A percentile compares a stretch with the other conserved stretches of the same genome.
Evolutionary conservation across 2,113 vertebrate species (phyloP).

Genomic region (Labeo catla): DNA sequence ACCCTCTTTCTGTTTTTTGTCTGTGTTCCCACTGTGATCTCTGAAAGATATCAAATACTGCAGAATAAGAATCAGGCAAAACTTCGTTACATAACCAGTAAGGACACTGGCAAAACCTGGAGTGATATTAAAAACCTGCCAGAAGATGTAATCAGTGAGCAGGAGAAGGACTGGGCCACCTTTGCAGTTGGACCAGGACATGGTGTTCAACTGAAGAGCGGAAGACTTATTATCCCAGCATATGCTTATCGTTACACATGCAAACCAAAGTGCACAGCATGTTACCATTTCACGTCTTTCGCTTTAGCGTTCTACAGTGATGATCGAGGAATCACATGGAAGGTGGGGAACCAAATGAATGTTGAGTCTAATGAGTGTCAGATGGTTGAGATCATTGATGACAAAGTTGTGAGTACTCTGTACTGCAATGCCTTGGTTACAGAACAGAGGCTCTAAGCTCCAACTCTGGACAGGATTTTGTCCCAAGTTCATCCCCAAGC

Average conservation of each 20-base stretch:
- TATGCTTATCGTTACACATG: slow-evolving; percentile 49
- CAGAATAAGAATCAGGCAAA: slow-evolving; percentile 74
- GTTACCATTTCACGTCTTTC: not conserved
- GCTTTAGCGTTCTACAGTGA: too few relatives aligned
- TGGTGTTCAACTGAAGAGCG: slow-evolving; percentile 67
- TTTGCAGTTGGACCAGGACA: slow-evolving; percentile 80
- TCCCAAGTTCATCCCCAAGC: too few relatives aligned
- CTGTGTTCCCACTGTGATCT: slow-evolving; percentile 68
- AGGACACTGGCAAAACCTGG: slow-evolving; percentile 77
- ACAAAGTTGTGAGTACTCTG: slow-evolving; percentile 51
- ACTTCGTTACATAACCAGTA: slow-evolving; percentile 78
- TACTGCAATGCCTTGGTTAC: slow-evolving; percentile 74
- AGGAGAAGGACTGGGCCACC: slow-evolving; percentile 77
- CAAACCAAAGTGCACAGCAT: too few relatives aligned
- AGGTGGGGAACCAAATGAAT: not conserved
- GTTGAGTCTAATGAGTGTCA: slow-evolving; percentile 76
- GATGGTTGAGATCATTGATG: slow-evolving; percentile 70
- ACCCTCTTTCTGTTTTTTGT: slow-evolving; percentile 80
- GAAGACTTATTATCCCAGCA: slow-evolving; percentile 75
- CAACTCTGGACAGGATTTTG: too few relatives aligned
- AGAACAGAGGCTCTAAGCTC: slow-evolving; percentile 71
- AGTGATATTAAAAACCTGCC: slow-evolving; percentile 73
- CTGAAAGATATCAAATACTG: slow-evolving; percentile 72
- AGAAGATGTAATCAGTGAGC: slow-evolving; percentile 69
- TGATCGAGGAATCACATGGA: too few relatives aligned